Base-by-base conservation (phyloP, 2,113 vertebrate species). In the Protobothrops flavoviridis region DNA sequence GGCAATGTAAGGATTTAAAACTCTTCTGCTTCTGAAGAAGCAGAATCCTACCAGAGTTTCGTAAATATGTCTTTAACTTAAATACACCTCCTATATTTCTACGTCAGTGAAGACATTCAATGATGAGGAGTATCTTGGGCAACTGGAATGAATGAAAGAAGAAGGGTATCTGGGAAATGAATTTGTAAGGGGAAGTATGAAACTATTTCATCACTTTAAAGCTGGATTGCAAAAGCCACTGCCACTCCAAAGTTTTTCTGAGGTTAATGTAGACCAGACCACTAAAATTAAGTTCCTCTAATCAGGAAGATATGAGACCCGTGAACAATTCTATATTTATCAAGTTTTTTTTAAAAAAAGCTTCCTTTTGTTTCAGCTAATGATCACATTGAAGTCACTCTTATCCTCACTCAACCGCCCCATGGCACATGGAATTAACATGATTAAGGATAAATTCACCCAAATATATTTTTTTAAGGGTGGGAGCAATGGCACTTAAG, bases 91-190 rank as follows among this genome's bases (percentile, higher is more conserved):
- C 69, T 91, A 69, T 52, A 91, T 2, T 50, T 88, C 95, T 0
- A 81, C 43, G 21, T 53, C 45, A n/a, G 7, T 64, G 10, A 93
- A 90, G 55, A 48, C 12, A n/a, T 50, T 56, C 45, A 87, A n/a
- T 39, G 45, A 21, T 86, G 86, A 91, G 2, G 94, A 94, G 92
- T 89, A 92, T 6, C 20, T 11, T 85, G 86, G 64, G 94, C 95
- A 95, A 96, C 48, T 43, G 0, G 89, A 91, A 85, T 13, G 81
- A 1, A 74, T 29, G 5, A 85, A 92, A 88, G 15, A 95, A 93
- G 88, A 0, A 92, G 3, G 92, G 93, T 57, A 20, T 13, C 45
- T 56, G 74, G 50, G 10, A 94, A 69, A 95, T 23, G 15, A 92
- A 57, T 55, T 81, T 29, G 85, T 5, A 59, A 94, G 94, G 61